Conservation (phyloP, 2,888 invertebrate species). For the Callyntrura sp. region DNA sequence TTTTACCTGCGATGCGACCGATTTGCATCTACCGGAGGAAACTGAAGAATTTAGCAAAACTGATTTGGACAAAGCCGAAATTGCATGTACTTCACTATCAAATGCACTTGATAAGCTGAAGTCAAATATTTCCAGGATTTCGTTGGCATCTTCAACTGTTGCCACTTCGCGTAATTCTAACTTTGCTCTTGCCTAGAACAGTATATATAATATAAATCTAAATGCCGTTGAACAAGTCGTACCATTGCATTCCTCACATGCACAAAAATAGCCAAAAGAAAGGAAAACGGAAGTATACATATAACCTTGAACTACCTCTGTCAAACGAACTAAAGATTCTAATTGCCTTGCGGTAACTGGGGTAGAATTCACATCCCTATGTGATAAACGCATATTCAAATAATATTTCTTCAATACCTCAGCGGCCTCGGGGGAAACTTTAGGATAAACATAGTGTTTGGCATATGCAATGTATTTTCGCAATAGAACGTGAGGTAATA, state of each 20-base stretch:
- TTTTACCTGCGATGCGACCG: constrained; percentile 61
- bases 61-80: constrained; percentile 71
- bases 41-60: constrained; percentile 44
- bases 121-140: constrained; percentile 94
- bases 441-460: constrained; percentile 93
- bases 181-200: constrained; percentile 93
- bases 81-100: constrained; percentile 87
- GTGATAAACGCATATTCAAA: constrained; percentile 90
- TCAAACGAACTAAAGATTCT: constrained; percentile 94
- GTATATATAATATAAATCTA: no score
- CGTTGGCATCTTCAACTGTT: constrained; percentile 92
- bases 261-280: no score
- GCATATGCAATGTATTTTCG: constrained; percentile 97
- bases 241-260: no score
- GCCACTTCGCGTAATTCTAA: constrained; percentile 93
- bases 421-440: constrained; percentile 90
- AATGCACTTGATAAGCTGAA: constrained; percentile 92
- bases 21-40: constrained; percentile 46
- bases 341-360: constrained; percentile 95
- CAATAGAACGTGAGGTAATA: constrained; percentile 91
- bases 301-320: no score
- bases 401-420: constrained; percentile 92
- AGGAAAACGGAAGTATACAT: no score
- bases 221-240: no score
- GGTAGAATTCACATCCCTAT: constrained; percentile 89